Base-by-base conservation (phyloP, 2,888 invertebrate species). In the Podabrus alpinus region DNA sequence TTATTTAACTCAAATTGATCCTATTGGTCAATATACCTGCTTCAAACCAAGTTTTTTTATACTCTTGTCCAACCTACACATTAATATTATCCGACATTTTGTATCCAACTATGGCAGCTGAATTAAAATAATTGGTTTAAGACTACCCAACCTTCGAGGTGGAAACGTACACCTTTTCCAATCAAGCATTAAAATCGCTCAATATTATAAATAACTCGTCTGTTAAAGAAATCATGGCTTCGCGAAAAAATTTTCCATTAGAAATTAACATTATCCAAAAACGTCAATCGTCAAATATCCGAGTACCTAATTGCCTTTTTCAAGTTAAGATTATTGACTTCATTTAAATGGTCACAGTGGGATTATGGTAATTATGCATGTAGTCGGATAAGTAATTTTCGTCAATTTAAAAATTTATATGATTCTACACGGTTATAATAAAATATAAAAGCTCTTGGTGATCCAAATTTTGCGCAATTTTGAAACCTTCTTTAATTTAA, bases 1-100 rank as follows among this genome's bases (percentile, higher is more conserved):
- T 84, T 84, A 83, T 80, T 82, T 78, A 73, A 59, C 16, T 11
- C 45, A 62, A 73, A 73, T 66, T 73, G 79, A 81, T 84, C 83
- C 84, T 78, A 87, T 87, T 87, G 87, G 86, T 80, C 80, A 81
- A 70, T 15, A 66, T 80, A 80, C 81, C 81, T 80, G 82, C 76
- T 80, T 77, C 71, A 81, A 83, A 82, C 82, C 81, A 78, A 80
- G 77, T 77, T 75, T 79, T 81, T 80, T 80, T 79, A 79, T 77
- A 76, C 71, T 68, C 75, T 77, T 74, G 78, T 69, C 78, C 77
- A 77, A 78, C 83, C 82, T 76, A 77, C 82, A 80, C 78, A 76
- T 72, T 71, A 78, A 61, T 72, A 68, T 72, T 71, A 62, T 70
- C 67, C 67, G 68, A 67, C 69, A 74, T 78, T 74, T 72, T 73